A percentile compares a stretch with the other conserved stretches of the same genome.
Evolutionary conservation across 2,888 invertebrate species (phyloP).

Genomic region (Ectemnius lituratus): DNA sequence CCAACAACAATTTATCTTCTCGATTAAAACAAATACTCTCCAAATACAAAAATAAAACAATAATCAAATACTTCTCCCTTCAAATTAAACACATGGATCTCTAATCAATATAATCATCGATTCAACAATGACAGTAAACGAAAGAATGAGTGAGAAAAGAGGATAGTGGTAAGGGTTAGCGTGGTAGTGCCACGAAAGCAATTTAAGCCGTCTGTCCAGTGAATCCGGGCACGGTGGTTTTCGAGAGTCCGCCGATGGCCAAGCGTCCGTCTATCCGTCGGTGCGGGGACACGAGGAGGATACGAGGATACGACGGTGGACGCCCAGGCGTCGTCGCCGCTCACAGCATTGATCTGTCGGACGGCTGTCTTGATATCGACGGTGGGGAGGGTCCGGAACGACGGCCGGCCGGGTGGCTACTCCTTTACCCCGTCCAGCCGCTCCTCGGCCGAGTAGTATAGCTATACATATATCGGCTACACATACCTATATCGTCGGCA

Average conservation of each 20-base stretch:
- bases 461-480: not conserved
- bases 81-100: no score
- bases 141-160: not conserved
- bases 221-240: constrained; percentile 2
- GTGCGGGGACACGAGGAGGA: no score
- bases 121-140: no score
- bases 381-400: constrained; percentile 65
- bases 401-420: constrained; percentile 54
- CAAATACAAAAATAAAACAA: no score
- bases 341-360: constrained; percentile 78
- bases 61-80: no score
- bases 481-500: not conserved
- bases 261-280: no score
- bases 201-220: constrained; percentile 5
- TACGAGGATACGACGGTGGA: constrained; percentile 66
- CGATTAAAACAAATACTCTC: no score
- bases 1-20: no score
- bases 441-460: constrained; percentile 7
- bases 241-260: constrained; percentile 2
- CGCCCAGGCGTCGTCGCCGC: constrained; percentile 74
- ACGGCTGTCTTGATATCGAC: constrained; percentile 75
- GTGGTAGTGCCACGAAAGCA: not conserved
- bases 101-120: no score
- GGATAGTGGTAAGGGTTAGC: not conserved
- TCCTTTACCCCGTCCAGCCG: constrained; percentile 38